Conservation (phyloP, 2,113 vertebrate genomes). For the Hippocampus comes region DNA sequence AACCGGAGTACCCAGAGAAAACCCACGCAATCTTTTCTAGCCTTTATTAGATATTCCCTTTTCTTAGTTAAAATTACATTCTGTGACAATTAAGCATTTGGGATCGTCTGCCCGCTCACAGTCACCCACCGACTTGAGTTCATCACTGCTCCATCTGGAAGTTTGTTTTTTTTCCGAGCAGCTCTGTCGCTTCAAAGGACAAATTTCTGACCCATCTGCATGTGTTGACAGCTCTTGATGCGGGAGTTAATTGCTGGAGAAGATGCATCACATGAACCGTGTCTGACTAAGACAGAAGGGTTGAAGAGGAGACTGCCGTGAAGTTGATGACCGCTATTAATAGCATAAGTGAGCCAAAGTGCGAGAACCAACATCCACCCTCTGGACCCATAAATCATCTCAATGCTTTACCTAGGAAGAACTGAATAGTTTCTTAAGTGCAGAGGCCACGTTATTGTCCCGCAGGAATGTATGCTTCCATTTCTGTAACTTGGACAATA, state of each 20-base stretch:
- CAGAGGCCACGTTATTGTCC: neutral
- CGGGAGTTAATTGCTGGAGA: slow-evolving; percentile 53
- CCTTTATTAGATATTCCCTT: too few species aligned
- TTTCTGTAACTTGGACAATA: neutral
- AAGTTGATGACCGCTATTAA: slow-evolving; percentile 36
- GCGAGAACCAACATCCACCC: neutral
- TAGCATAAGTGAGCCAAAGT: slow-evolving; percentile 9
- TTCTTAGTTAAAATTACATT: too few species aligned
- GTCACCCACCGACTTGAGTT: neutral
- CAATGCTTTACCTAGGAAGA: too few species aligned
- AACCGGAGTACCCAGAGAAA: too few species aligned
- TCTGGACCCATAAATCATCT: neutral
- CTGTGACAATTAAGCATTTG: too few species aligned
- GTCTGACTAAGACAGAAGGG: neutral
- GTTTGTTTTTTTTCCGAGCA: slow-evolving; percentile 8
- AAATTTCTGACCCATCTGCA: slow-evolving; percentile 23
- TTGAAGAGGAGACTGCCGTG: slow-evolving; percentile 12
- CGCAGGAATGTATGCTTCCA: neutral
- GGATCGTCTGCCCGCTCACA: neutral
- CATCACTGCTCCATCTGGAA: neutral
- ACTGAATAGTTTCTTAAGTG: too few species aligned
- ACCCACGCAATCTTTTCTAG: too few species aligned
- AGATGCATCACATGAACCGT: slow-evolving; percentile 38
- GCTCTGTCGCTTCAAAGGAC: slow-evolving; percentile 17
- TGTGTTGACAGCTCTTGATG: slow-evolving; percentile 37